phyloP scores from a whole-genome alignment of 2,888 invertebrate genomes.

The Chaitophorus viminalis region DNA sequence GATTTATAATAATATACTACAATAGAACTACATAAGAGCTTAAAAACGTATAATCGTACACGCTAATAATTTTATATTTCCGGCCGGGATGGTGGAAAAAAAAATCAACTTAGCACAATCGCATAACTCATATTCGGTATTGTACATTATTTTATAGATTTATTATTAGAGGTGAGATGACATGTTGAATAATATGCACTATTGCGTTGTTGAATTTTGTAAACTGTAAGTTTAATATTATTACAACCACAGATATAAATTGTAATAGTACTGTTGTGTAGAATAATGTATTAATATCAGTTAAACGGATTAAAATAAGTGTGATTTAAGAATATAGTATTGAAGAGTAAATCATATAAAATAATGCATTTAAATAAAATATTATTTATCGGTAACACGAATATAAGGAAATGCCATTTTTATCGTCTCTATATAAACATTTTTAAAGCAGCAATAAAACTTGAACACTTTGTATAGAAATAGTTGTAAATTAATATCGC shows the following conservation, averaged over 20 bases:
- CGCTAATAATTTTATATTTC: no score
- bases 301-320: slow-evolving; percentile 14
- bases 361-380: slow-evolving; percentile 16
- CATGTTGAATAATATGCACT: not conserved
- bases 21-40: no score
- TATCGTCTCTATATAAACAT: slow-evolving; percentile 29
- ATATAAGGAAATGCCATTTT: slow-evolving; percentile 39
- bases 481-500: not conserved
- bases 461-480: not conserved
- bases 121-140: not conserved
- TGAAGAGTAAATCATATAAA: slow-evolving; percentile 30
- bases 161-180: not conserved
- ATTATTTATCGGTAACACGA: slow-evolving; percentile 29
- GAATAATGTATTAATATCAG: not conserved
- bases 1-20: no score
- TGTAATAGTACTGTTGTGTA: no score
- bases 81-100: no score
- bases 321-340: not conserved
- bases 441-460: slow-evolving; percentile 35
- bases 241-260: no score
- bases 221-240: not conserved
- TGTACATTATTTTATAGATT: not conserved
- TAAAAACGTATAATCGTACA: no score
- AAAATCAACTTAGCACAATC: not conserved
- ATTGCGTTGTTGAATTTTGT: not conserved